Conservation (phyloP, 2,888 invertebrate species). For the Scotopteryx bipunctaria region DNA sequence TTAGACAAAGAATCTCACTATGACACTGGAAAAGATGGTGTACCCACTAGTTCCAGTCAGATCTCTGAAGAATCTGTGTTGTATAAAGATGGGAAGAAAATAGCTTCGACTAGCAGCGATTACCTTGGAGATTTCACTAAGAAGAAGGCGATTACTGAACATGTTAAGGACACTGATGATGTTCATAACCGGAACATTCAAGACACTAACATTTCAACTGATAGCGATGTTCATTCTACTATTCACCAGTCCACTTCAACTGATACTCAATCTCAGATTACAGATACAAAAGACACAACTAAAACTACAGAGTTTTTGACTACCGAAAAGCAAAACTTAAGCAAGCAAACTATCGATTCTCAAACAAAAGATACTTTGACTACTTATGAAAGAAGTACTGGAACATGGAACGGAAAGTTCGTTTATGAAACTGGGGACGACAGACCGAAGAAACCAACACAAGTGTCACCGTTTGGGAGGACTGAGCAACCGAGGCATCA, state of each 20-base stretch:
- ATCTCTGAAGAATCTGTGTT: slow-evolving; percentile 71
- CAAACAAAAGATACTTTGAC: slow-evolving; percentile 73
- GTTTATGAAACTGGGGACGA: slow-evolving; percentile 76
- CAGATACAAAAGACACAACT: slow-evolving; percentile 57
- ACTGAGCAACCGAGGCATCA: slow-evolving; percentile 72
- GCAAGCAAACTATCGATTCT: slow-evolving; percentile 66
- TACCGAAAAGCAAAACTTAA: slow-evolving; percentile 74
- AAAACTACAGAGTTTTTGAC: slow-evolving; percentile 68
- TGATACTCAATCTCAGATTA: slow-evolving; percentile 52
- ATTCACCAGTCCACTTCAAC: slow-evolving; percentile 53
- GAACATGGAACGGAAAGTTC: slow-evolving; percentile 84
- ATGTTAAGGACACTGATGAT: slow-evolving; percentile 55
- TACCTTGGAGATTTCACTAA: slow-evolving; percentile 75
- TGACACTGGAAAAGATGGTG: slow-evolving; percentile 82
- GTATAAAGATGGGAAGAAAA: slow-evolving; percentile 74
- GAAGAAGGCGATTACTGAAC: slow-evolving; percentile 70
- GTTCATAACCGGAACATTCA: slow-evolving; percentile 53
- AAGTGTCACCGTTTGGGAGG: slow-evolving; percentile 73
- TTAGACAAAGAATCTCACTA: slow-evolving; percentile 82
- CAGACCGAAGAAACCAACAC: slow-evolving; percentile 68
- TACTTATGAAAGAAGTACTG: slow-evolving; percentile 74
- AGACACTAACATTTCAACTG: slow-evolving; percentile 43
- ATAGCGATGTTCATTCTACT: slow-evolving; percentile 52
- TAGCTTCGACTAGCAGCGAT: slow-evolving; percentile 69
- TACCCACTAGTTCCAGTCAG: slow-evolving; percentile 71